Conservation (phyloP, 1,140 invertebrate species). For the Parapsyche elsis region DNA sequence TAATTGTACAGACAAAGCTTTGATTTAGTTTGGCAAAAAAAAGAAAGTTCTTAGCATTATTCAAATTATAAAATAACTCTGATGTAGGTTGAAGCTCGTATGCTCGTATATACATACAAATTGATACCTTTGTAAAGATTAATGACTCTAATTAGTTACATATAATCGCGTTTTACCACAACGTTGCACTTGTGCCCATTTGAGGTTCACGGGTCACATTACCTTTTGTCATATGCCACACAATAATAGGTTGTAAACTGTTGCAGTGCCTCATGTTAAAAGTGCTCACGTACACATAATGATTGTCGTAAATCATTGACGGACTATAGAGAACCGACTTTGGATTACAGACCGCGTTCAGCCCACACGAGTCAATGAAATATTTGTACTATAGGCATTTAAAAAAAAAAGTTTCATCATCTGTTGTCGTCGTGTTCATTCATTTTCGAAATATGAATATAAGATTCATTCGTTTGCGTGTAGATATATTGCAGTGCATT, state of each 20-base stretch:
- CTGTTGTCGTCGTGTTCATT: not conserved
- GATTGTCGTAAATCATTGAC: constrained; percentile 41
- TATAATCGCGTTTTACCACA: constrained; percentile 13
- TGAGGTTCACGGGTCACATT: constrained; percentile 33
- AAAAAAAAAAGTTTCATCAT: constrained; percentile 5
- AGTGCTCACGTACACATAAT: constrained; percentile 41
- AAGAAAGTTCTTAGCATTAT: no score
- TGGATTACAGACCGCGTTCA: constrained; percentile 11
- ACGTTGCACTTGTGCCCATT: constrained; percentile 23
- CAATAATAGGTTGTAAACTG: constrained; percentile 44
- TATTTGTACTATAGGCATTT: not conserved
- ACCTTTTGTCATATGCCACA: constrained; percentile 40
- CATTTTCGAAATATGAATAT: not conserved
- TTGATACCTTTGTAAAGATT: constrained; percentile 23
- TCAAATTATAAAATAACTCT: no score
- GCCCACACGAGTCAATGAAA: constrained; percentile 1
- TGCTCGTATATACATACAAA: not conserved
- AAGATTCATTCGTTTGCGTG: not conserved
- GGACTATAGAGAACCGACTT: constrained; percentile 23
- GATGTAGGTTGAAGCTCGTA: not conserved
- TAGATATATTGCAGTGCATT: not conserved
- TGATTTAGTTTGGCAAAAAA: no score
- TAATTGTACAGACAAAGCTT: no score
- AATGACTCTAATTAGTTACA: constrained; percentile 41
- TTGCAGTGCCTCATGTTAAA: constrained; percentile 35